Conservation (phyloP, 2,797 vertebrate species). For the Gila robusta region DNA sequence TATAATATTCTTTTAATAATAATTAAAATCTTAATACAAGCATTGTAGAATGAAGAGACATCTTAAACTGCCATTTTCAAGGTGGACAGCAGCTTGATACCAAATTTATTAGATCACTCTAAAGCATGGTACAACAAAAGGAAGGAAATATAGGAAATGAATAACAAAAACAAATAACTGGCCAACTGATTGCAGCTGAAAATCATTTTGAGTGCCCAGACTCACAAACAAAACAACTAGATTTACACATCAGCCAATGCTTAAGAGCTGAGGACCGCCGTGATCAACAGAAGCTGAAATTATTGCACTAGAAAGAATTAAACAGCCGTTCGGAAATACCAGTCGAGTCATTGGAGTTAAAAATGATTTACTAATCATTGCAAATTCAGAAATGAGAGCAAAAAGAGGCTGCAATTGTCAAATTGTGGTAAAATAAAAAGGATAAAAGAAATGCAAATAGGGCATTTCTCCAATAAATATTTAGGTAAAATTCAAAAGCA, state of each 20-base stretch:
- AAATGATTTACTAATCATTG: slow-evolving; percentile 8
- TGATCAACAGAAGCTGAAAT: slow-evolving; percentile 8
- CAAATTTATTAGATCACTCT: slow-evolving; percentile 54
- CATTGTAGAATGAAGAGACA: slow-evolving; percentile 67
- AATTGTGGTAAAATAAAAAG: slow-evolving; percentile 49
- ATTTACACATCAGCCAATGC: neutral
- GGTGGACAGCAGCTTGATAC: slow-evolving; percentile 65
- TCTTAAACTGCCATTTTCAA: slow-evolving; percentile 71
- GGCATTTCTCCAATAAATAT: slow-evolving; percentile 28
- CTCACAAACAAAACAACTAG: slow-evolving; percentile 20
- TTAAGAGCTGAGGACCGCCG: neutral
- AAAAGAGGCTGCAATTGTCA: neutral
- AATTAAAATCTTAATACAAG: slow-evolving; percentile 78
- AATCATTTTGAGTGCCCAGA: slow-evolving; percentile 24
- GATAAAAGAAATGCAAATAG: slow-evolving; percentile 44
- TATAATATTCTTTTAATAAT: slow-evolving; percentile 75
- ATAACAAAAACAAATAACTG: slow-evolving; percentile 38
- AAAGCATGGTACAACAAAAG: slow-evolving; percentile 52
- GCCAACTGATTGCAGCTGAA: slow-evolving; percentile 19
- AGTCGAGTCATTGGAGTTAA: neutral
- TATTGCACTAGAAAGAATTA: slow-evolving; percentile 10
- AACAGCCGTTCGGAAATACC: slow-evolving; percentile 13
- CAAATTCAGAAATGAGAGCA: slow-evolving; percentile 6
- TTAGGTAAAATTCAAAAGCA: slow-evolving; percentile 12
- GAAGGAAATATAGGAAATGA: slow-evolving; percentile 30